Percentiles rank a stretch among this genome's conserved stretches.
Conservation (phyloP, 2,888 invertebrate species). For the Teleiodes luculella region DNA sequence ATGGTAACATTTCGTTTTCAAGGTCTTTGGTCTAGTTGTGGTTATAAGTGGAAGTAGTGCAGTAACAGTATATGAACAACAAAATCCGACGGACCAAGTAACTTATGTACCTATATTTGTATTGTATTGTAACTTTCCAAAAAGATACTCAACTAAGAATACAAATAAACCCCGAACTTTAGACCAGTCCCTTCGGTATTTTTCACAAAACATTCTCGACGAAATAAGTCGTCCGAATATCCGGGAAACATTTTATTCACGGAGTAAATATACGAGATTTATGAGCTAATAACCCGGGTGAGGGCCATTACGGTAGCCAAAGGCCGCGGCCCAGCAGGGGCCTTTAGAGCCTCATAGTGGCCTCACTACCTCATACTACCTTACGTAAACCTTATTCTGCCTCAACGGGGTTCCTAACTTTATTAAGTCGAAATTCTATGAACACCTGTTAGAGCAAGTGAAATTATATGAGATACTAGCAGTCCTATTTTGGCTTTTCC, state of each 20-base stretch:
- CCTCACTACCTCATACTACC: neutral
- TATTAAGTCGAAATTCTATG: constrained; percentile 23
- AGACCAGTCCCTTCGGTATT: neutral
- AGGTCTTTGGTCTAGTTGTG: no score
- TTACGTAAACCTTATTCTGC: neutral
- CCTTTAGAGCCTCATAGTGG: constrained; percentile 5
- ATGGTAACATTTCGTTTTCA: no score
- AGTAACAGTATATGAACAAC: no score
- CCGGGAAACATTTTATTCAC: constrained; percentile 18
- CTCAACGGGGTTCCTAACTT: constrained; percentile 17
- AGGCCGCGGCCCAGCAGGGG: constrained; percentile 9
- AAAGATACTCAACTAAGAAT: neutral
- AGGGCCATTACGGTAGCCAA: constrained; percentile 15
- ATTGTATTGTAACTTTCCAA: no score
- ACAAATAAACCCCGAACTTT: neutral
- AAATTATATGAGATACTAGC: no score
- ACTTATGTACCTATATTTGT: no score
- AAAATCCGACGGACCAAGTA: no score
- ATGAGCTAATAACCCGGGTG: constrained; percentile 19
- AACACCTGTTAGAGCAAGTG: constrained; percentile 17
- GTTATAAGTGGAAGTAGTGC: no score
- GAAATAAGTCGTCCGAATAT: constrained; percentile 9
- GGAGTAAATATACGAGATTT: constrained; percentile 21
- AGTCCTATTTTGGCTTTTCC: no score
- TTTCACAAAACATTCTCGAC: constrained; percentile 5